phyloP scores from a whole-genome alignment of 2,113 vertebrate genomes.

The Brachypodius melanocephalos region DNA sequence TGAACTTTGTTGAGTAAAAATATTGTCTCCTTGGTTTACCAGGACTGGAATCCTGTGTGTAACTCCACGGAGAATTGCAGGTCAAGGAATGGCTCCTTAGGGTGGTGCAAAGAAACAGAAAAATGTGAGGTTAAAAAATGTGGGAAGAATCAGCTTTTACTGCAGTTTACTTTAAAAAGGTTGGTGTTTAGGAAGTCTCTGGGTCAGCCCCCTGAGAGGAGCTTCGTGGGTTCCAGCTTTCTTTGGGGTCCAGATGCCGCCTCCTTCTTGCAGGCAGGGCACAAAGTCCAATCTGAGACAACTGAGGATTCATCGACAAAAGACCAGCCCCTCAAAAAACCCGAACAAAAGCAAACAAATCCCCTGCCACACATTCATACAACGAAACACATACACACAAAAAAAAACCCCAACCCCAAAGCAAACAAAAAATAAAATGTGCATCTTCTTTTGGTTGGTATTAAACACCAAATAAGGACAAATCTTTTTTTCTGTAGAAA shows the following conservation, averaged over 20 bases:
- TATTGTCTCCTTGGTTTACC: neutral
- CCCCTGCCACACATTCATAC: neutral
- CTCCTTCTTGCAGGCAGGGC: neutral
- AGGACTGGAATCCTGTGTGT: fast-evolving
- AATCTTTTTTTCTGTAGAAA: neutral
- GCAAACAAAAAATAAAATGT: neutral
- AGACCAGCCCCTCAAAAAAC: fast-evolving
- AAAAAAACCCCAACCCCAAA: neutral
- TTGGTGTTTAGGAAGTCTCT: neutral
- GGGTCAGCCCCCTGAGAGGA: neutral
- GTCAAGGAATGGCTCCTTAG: neutral
- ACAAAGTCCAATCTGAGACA: neutral
- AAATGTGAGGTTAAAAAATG: neutral
- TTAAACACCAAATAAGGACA: neutral
- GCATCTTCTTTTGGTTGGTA: neutral
- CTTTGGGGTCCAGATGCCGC: neutral
- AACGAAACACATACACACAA: neutral
- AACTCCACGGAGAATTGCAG: neutral
- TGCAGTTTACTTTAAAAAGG: neutral
- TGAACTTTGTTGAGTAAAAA: neutral
- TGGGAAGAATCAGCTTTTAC: neutral
- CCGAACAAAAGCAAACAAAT: neutral
- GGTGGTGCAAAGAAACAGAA: neutral
- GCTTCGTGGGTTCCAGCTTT: neutral
- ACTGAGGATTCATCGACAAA: neutral